phyloP scores from a whole-genome alignment of 2,888 invertebrate genomes.

The Lepidocyrtinus sp. region DNA sequence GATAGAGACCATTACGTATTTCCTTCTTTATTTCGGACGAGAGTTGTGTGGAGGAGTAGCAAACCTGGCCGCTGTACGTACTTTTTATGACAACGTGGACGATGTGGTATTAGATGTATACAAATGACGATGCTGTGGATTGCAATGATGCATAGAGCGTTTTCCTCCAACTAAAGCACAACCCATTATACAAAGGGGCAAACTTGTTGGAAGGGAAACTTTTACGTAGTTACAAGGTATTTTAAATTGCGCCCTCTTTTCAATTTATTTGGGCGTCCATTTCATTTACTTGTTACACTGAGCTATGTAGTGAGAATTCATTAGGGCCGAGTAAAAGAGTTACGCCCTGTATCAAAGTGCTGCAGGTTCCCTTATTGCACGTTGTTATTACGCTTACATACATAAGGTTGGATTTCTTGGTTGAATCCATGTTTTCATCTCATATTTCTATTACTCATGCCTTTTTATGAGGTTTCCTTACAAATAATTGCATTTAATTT shows the following conservation, averaged over 20 bases:
- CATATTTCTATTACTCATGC: too few species aligned
- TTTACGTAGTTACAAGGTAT: conserved; percentile 37
- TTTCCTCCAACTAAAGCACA: conserved; percentile 44
- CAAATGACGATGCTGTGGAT: background rate
- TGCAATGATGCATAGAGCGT: conserved; percentile 47
- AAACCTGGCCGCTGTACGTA: background rate
- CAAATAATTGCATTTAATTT: too few species aligned
- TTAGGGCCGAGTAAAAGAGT: conserved; percentile 45
- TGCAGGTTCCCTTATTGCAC: background rate
- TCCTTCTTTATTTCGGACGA: background rate
- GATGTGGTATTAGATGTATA: background rate
- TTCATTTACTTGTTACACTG: conserved; percentile 4
- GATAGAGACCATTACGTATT: background rate
- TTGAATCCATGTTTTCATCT: background rate
- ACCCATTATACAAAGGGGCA: conserved; percentile 50
- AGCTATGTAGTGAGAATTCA: conserved; percentile 29
- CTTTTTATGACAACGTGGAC: background rate
- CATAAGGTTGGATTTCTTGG: background rate
- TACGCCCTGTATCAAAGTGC: conserved; percentile 42
- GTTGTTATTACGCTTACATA: background rate
- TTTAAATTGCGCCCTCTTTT: conserved; percentile 44
- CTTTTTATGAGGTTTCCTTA: too few species aligned
- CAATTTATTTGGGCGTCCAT: conserved; percentile 21
- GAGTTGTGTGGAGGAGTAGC: conserved; percentile 1
- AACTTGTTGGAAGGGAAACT: conserved; percentile 50